Evolutionary conservation across 2,888 invertebrate species (phyloP).

Genomic region (Caenorhabditis imperialis): DNA sequence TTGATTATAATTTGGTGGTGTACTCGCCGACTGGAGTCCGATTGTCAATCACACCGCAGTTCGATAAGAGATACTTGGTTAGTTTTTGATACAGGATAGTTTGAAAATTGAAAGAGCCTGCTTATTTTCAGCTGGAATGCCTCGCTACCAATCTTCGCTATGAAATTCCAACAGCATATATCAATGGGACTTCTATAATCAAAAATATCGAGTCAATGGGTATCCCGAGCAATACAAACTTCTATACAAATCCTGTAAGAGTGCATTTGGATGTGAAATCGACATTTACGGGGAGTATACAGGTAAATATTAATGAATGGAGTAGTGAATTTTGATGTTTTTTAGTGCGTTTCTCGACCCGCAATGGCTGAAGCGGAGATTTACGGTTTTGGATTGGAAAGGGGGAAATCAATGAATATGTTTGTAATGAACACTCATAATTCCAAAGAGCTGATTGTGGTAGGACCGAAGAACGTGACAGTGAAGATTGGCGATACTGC

Average conservation of each 20-base stretch:
- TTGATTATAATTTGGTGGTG: conserved; percentile 72
- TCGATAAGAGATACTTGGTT: conserved; percentile 63
- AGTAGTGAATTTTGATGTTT: neutral
- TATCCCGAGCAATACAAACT: conserved; percentile 69
- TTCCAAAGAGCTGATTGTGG: conserved; percentile 48
- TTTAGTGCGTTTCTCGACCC: conserved; percentile 75
- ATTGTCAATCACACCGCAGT: conserved; percentile 55
- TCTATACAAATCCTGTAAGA: conserved; percentile 74
- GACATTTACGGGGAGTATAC: conserved; percentile 70
- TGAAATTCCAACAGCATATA: conserved; percentile 76
- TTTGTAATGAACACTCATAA: conserved; percentile 46
- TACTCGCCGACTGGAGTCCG: conserved; percentile 70
- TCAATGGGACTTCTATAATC: conserved; percentile 72
- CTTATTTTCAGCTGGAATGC: conserved; percentile 66
- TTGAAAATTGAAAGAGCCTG: neutral
- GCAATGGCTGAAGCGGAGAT: conserved; percentile 77
- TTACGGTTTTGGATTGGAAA: conserved; percentile 72
- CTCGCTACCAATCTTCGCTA: conserved; percentile 69
- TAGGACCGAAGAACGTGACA: conserved; percentile 65
- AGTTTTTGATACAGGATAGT: neutral
- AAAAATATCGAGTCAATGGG: conserved; percentile 71
- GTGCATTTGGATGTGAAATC: conserved; percentile 66
- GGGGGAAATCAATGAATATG: conserved; percentile 65
- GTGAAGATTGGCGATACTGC: conserved; percentile 53
- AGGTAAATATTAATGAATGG: conserved; percentile 52